phyloP scores from a whole-genome alignment of 1,140 invertebrate species.

The Druon quercuslanigerum region DNA sequence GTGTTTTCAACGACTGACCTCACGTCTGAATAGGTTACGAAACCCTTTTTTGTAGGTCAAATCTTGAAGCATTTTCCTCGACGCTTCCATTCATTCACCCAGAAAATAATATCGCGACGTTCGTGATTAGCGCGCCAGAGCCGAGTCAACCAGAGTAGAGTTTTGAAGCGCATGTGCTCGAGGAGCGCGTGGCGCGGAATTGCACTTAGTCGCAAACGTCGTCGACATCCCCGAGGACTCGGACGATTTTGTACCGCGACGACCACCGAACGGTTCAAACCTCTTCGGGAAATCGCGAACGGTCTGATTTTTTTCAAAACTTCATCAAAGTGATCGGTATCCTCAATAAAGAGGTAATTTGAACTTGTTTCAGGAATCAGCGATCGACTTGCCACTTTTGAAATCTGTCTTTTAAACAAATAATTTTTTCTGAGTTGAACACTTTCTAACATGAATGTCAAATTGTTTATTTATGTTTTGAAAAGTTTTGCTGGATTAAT shows the following conservation, averaged over 20 bases:
- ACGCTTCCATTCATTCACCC: neutral
- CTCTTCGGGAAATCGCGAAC: neutral
- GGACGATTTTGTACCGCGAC: conserved; percentile 20
- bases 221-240: conserved; percentile 4
- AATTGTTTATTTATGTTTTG: no score
- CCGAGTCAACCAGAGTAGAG: neutral
- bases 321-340: neutral
- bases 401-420: no score
- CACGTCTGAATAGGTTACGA: no score
- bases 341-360: no score
- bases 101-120: neutral
- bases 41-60: no score
- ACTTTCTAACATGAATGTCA: no score
- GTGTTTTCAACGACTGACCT: no score
- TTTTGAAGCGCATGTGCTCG: conserved; percentile 25
- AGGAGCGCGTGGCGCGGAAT: conserved; percentile 25
- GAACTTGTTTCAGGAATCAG: no score
- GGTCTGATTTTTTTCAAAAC: neutral
- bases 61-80: no score
- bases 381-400: no score
- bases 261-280: conserved; percentile 18
- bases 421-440: no score
- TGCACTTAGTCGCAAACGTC: conserved; percentile 24
- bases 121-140: neutral
- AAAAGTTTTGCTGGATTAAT: no score